Evolutionary conservation across 2,888 invertebrate genomes (phyloP), one percentile per base, ranked within the genome.

Genomic region (Tachina fera): DNA sequence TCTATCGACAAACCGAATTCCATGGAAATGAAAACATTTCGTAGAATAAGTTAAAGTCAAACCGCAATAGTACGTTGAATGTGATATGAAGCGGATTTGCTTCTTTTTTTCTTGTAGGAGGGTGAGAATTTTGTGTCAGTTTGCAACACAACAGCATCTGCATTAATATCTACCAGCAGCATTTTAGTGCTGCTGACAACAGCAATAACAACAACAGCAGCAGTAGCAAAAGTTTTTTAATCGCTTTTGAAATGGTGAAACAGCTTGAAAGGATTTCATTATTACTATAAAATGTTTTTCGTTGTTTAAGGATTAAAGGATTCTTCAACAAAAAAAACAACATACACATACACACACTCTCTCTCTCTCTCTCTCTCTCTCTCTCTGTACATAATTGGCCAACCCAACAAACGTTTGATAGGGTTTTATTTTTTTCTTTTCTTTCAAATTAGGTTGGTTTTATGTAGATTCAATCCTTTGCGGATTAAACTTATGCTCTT

Each of bases 251-350:
- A 86, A 86, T 86, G 83, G 71, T 76, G 86, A 72, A 86, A 80
- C 86, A 86, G 86, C 86, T 86, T 86, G 86, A 86, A 83, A 83
- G 86, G 86, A 86, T 86, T 86, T 85, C 78, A 85, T 80, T 80
- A 84, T 75, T 75, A 75, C 68, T 81, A 68, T 75, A 61, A 81
- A 81, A 81, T 81, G 81, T 81, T 81, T 81, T 81, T 75, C 81
- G 81, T 81, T 81, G 81, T 81, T 81, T 81, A 81, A 81, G 75
- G 81, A 81, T 75, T 81, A 81, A 81, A 75, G 70, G 81, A 75
- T 81, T 81, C 70, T 45, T 68, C 13, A 67, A 81, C 74, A 81
- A 80, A 61, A 75, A 75, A 60, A 65, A 68, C 63, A 63, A 56
- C 39, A 56, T 31, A 61, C 41, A 61, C 56, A 43, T 22, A 60